These are phyloP conservation scores for Eciton burchellii DNA, from an alignment of 1,140 invertebrate species.

Conservation along the genomic window DNA sequence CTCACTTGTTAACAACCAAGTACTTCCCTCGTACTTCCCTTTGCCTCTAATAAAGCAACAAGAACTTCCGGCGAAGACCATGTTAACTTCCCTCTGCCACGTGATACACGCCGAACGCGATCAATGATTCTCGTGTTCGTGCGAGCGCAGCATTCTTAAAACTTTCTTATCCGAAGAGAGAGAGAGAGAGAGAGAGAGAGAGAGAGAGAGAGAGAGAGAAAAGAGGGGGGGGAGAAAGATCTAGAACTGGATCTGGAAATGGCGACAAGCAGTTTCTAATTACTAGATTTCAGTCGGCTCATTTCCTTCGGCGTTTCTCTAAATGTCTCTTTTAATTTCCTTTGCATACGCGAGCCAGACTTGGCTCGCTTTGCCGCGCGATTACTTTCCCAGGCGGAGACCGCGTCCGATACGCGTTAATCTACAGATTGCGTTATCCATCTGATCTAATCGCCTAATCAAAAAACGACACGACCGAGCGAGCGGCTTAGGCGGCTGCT, in stretches of 20 bases:
- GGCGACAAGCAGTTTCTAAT: too few species aligned
- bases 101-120: not conserved
- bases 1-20: slow-evolving; percentile 38
- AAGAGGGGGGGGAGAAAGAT: too few species aligned
- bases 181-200: too few species aligned
- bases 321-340: too few species aligned
- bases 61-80: slow-evolving; percentile 3
- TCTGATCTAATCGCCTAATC: slow-evolving; percentile 5
- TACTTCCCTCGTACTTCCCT: not conserved
- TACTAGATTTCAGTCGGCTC: too few species aligned
- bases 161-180: not conserved
- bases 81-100: not conserved
- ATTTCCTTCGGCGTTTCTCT: too few species aligned
- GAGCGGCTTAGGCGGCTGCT: slow-evolving; percentile 1
- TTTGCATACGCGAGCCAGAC: too few species aligned
- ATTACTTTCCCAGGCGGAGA: not conserved
- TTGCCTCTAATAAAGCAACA: slow-evolving; percentile 27
- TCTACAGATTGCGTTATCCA: not conserved
- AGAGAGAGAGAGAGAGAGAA: too few species aligned
- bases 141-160: not conserved
- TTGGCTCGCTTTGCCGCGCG: too few species aligned
- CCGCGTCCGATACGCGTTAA: not conserved
- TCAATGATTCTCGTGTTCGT: not conserved
- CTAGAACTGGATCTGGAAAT: too few species aligned
- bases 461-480: slow-evolving; percentile 7